Evolutionary conservation across 92 coral and sea anemone species (phyloP), one percentile per base, ranked within the genome.

Genomic region (Palythoa caribaeorum): DNA sequence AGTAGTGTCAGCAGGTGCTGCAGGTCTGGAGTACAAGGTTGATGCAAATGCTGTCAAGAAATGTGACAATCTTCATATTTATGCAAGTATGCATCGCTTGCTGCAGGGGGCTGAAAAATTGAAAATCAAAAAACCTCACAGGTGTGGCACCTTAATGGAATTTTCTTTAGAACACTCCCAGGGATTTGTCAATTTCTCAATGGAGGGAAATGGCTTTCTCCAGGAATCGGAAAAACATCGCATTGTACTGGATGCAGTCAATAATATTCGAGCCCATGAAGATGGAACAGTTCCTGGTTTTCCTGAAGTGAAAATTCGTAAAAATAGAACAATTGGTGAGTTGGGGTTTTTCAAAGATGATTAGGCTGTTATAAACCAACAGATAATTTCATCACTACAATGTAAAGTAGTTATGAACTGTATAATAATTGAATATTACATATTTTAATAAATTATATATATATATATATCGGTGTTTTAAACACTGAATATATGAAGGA

Each of bases 241-340:
- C 44, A 84, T 97, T 89, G 87, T 94, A 19, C 77, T 85, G 39
- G 74, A 86, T 89, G 96, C 92, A 71, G 86, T 97, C 88, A 91
- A 97, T 87, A 84, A 83, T 52, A 91, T 97, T 20, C 93, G 89
- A 51, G 86, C 94, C 1, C 88, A 92, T 39, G 92, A 90, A 68
- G 98, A 94, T 59, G 91, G 92, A 73, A 81, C 92, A 9, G 93
- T 93, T 12, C 98, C 98, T n/a, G 99, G 99, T 20, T 95, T 94
- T 72, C 89, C 93, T 70, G 96, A 94, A 14, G 94, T 92, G 15
- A 86, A 85, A 39, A 78, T 97, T 14, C 90, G 90, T 57, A 95
- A 73, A 78, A 90, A 90, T 55, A 94, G 98, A 84, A 92, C 98
- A 77, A 92, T 93, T 70, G 87, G 99, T 97, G 89, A 94, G 90